Conservation (phyloP, 2,888 invertebrate species). For the Lutraria lutraria region DNA sequence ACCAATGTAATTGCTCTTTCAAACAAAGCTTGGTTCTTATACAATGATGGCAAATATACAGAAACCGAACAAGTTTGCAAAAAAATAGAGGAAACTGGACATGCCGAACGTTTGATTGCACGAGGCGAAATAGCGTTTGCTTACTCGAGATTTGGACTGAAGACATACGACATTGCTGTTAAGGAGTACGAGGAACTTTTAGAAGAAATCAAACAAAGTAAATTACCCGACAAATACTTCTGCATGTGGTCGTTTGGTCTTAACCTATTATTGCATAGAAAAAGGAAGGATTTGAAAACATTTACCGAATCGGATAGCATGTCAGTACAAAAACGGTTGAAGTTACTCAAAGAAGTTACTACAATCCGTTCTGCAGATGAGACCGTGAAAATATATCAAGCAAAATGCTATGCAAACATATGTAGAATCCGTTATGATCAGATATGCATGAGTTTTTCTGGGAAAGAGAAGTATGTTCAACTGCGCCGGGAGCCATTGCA, state of each 20-base stretch:
- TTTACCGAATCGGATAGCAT: background rate
- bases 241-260: constrained; percentile 24
- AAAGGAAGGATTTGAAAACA: background rate
- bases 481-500: background rate
- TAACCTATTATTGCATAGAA: background rate
- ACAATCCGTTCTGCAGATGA: background rate
- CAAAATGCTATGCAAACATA: constrained; percentile 6
- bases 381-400: background rate
- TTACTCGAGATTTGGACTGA: background rate
- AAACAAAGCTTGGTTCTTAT: constrained; percentile 12
- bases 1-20: background rate
- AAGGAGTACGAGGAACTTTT: constrained; percentile 3
- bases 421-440: constrained; percentile 16
- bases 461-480: background rate
- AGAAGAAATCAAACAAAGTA: background rate
- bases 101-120: background rate
- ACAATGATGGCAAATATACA: background rate
- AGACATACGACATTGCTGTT: constrained; percentile 6
- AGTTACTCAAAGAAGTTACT: background rate
- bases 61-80: background rate
- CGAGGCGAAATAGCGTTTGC: background rate
- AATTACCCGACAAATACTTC: background rate
- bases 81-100: background rate
- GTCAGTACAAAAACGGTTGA: background rate
- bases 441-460: background rate